Percentiles rank a stretch among this genome's conserved stretches.
Conservation (phyloP, 2,113 vertebrate genomes). For the Bettongia penicillata region DNA sequence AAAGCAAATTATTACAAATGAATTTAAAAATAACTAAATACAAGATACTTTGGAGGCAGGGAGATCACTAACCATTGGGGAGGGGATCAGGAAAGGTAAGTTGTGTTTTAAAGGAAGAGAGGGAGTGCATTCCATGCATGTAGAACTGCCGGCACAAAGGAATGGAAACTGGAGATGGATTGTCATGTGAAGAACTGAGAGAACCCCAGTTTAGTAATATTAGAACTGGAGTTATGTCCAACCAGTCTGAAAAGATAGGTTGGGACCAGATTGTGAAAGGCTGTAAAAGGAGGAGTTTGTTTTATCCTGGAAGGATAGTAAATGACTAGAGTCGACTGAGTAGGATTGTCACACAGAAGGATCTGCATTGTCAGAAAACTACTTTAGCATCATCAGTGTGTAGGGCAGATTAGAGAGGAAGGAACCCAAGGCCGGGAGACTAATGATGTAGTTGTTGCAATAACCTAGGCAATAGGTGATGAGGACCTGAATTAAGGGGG, state of each 20-base stretch:
- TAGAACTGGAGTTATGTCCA: neutral
- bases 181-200: neutral
- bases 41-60: neutral
- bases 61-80: neutral
- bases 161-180: neutral
- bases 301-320: neutral
- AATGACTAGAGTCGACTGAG: neutral
- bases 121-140: neutral
- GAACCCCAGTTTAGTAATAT: neutral
- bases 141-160: neutral
- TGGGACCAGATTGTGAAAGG: neutral
- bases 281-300: neutral
- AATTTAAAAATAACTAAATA: neutral
- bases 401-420: too few relatives aligned
- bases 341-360: neutral
- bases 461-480: too few relatives aligned
- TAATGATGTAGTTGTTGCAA: too few relatives aligned
- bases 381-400: neutral
- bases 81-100: neutral
- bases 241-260: neutral
- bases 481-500: too few relatives aligned
- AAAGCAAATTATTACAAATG: too few relatives aligned
- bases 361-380: neutral
- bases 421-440: too few relatives aligned
- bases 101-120: neutral